Base-by-base conservation (phyloP, 2,113 vertebrate species). In the Ophiodon elongatus region DNA sequence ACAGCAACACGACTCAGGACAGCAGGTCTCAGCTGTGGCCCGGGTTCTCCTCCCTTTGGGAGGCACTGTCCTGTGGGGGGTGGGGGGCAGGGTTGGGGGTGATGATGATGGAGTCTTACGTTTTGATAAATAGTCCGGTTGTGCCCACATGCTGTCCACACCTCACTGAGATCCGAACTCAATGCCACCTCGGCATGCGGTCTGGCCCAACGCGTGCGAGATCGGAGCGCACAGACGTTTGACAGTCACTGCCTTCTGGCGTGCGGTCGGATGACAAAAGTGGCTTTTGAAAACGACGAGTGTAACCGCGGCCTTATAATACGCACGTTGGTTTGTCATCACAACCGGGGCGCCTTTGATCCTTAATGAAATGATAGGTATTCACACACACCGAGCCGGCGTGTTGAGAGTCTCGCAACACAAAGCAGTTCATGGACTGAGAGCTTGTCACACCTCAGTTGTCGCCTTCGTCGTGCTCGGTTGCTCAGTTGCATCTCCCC, bases 401-500 rank as follows among this genome's bases (percentile, higher is more conserved):
- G 62, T 75, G 59, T 47, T 37, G 66, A 82, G 64, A 69, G 52
- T 41, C 41, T 69, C 39, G 8, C 68, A 76, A 57, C 70, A 84
- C 80, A 84, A 76, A 80, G 84, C 79, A 69, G 76, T 90, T 87
- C 88, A 79, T 45, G 37, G 37, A 82, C 65, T 23, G 59, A 64
- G 39, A 91, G 76, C 85, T 86, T 76, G 85, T 83, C 84, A 65
- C 74, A 79, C 91, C 79, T 89, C 76, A 72, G 85, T 88, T 85
- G 87, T 91, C 90, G 77, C 80, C 83, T 86, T 68, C 13, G 89
- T 87, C 88, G 88, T 60, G 89, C 89, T 91, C 83, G 64, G 86
- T 91, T 90, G 92, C 85, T 92, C 79, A 75, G 76, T 78, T 80
- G 86, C 83, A 85, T 87, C 89, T 93, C 90, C 86, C 87, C 80